These are phyloP conservation scores for Nasonia giraulti DNA, from an alignment of 1,140 invertebrate species.

Conservation along the genomic window DNA sequence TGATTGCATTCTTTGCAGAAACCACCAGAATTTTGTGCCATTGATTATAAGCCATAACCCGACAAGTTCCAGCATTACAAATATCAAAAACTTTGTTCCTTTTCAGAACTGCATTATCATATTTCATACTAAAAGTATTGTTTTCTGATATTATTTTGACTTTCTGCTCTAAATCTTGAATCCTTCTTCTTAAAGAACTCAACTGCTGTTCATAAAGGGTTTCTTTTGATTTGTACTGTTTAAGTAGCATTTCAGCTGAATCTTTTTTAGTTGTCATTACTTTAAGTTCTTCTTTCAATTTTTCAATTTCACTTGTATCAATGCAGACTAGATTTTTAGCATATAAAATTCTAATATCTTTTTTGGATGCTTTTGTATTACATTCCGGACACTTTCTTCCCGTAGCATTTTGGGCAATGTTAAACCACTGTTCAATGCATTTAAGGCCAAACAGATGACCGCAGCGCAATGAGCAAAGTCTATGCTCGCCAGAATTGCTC, in stretches of 20 bases:
- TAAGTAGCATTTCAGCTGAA: constrained; percentile 73
- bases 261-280: constrained; percentile 63
- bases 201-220: constrained; percentile 73
- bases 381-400: constrained; percentile 87
- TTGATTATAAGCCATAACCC: constrained; percentile 84
- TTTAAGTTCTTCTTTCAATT: constrained; percentile 75
- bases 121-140: constrained; percentile 5
- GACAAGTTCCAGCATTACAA: constrained; percentile 80
- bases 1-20: constrained; percentile 80
- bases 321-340: constrained; percentile 78
- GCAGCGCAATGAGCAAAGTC: constrained; percentile 88
- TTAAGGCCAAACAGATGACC: constrained; percentile 92
- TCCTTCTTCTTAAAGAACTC: constrained; percentile 64
- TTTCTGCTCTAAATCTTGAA: constrained; percentile 65
- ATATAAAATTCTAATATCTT: constrained; percentile 86
- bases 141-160: constrained; percentile 41
- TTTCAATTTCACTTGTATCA: constrained; percentile 81
- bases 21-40: constrained; percentile 79
- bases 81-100: constrained; percentile 79
- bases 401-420: constrained; percentile 49
- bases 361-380: constrained; percentile 83
- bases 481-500: constrained; percentile 89
- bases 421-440: constrained; percentile 90
- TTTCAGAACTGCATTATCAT: constrained; percentile 73
- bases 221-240: constrained; percentile 75